Evolutionary conservation across 2,797 vertebrate species (phyloP).

Genomic region (Manis crassicaudata): DNA sequence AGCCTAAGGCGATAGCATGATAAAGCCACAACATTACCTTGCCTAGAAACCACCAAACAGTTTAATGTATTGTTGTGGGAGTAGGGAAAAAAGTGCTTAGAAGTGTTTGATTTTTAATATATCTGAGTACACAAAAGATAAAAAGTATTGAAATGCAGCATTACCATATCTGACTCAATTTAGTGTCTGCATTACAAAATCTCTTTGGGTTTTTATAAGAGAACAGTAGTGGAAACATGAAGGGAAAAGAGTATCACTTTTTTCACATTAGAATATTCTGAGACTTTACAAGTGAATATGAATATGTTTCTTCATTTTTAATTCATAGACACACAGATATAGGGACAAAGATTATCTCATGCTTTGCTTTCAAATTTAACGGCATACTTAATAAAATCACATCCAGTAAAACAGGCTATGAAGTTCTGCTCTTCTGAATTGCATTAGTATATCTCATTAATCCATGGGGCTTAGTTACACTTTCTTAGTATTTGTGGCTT

Average conservation of each 20-base stretch:
- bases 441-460: slow-evolving; percentile 32
- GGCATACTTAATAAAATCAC: slow-evolving; percentile 48
- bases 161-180: slow-evolving; percentile 83
- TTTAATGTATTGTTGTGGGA: slow-evolving; percentile 81
- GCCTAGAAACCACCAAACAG: slow-evolving; percentile 77
- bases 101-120: slow-evolving; percentile 81
- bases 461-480: neutral
- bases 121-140: slow-evolving; percentile 81
- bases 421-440: slow-evolving; percentile 10
- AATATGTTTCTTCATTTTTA: slow-evolving; percentile 36
- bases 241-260: slow-evolving; percentile 66
- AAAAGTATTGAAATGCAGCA: slow-evolving; percentile 80
- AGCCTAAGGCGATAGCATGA: slow-evolving; percentile 83
- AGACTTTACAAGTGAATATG: slow-evolving; percentile 5
- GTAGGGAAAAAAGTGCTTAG: slow-evolving; percentile 62
- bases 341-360: neutral
- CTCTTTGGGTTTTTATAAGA: slow-evolving; percentile 76
- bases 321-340: slow-evolving; percentile 34
- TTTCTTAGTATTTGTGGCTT: slow-evolving; percentile 55
- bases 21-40: slow-evolving; percentile 72
- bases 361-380: slow-evolving; percentile 56
- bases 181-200: slow-evolving; percentile 77
- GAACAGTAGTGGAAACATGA: slow-evolving; percentile 60
- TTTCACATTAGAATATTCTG: slow-evolving; percentile 49
- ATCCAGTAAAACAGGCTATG: slow-evolving; percentile 39